Evolutionary conservation across 1,140 invertebrate species (phyloP).

Genomic region (Drosophila sp.): DNA sequence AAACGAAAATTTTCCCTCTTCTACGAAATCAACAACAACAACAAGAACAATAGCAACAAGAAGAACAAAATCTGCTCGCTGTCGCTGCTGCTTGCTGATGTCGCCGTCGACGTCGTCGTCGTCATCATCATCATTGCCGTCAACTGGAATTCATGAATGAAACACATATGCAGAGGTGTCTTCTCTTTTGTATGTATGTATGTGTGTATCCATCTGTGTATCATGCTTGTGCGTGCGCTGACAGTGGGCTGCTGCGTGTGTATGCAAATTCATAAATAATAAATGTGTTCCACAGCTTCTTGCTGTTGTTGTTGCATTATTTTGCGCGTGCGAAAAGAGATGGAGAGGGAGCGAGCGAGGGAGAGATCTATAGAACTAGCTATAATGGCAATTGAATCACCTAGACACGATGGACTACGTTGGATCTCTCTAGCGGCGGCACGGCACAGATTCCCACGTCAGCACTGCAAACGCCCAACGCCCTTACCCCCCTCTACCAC

Average conservation of each 20-base stretch:
- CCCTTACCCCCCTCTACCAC: neutral
- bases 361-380: slow-evolving; percentile 2
- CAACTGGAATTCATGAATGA: slow-evolving; percentile 80
- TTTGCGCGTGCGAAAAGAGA: slow-evolving; percentile 22
- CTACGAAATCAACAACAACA: slow-evolving; percentile 19
- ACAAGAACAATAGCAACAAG: neutral
- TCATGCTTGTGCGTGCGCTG: slow-evolving; percentile 21
- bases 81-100: slow-evolving; percentile 12
- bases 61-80: slow-evolving; percentile 15
- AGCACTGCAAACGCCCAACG: neutral
- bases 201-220: neutral
- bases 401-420: slow-evolving; percentile 42
- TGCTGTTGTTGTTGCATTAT: slow-evolving; percentile 49
- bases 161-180: slow-evolving; percentile 65
- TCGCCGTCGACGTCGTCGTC: slow-evolving; percentile 24
- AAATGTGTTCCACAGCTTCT: slow-evolving; percentile 23
- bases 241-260: slow-evolving; percentile 64
- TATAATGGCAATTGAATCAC: slow-evolving; percentile 65
- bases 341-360: slow-evolving; percentile 4
- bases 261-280: slow-evolving; percentile 76
- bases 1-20: slow-evolving; percentile 66
- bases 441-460: slow-evolving; percentile 39
- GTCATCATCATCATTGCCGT: slow-evolving; percentile 35
- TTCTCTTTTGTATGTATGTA: slow-evolving; percentile 14
- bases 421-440: slow-evolving; percentile 27